phyloP scores from a whole-genome alignment of 2,113 vertebrate species.

The Sterna hirundo region DNA sequence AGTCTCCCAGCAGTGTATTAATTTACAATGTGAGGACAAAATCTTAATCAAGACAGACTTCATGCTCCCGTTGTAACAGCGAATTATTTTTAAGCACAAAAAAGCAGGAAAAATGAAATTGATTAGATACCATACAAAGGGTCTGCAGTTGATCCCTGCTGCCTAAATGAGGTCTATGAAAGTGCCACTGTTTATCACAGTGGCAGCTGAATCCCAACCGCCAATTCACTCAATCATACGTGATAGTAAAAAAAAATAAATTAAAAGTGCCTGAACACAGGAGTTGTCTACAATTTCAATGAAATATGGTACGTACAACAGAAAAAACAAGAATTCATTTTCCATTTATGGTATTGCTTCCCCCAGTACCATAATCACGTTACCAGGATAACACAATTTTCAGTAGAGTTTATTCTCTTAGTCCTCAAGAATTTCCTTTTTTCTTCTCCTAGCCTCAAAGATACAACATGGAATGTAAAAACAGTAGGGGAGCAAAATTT shows the following conservation, averaged over 20 bases:
- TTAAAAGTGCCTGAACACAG: background rate
- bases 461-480: background rate
- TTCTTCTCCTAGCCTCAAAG: background rate
- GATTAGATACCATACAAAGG: background rate
- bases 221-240: background rate
- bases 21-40: background rate
- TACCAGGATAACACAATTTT: background rate
- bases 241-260: background rate
- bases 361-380: background rate
- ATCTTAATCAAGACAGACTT: background rate
- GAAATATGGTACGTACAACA: background rate
- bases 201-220: background rate
- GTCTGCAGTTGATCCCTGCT: background rate
- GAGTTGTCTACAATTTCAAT: background rate
- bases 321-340: background rate
- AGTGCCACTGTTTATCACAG: background rate
- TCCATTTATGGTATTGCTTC: background rate
- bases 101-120: background rate
- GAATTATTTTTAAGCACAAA: background rate
- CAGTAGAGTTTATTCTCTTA: background rate
- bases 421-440: background rate
- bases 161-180: background rate
- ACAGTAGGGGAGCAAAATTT: background rate
- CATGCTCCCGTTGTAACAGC: background rate
- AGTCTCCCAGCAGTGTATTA: background rate